Base-by-base conservation (phyloP, 2,888 invertebrate genomes). In the Chalcosyrphus nemorum region DNA sequence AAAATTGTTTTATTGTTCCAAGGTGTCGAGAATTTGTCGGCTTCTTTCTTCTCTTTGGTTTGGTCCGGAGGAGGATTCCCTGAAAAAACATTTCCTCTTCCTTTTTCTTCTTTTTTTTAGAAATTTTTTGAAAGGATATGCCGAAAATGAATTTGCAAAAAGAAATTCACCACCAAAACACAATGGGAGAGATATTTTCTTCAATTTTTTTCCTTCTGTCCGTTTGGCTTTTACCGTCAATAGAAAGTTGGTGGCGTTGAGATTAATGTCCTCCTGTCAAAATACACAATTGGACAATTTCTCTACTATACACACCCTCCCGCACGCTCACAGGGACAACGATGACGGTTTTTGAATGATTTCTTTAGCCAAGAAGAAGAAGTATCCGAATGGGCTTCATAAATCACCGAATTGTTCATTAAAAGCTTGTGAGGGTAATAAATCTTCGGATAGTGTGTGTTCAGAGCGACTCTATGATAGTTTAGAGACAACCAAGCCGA, bases 351-450 rank as follows among this genome's bases (percentile, higher is more conserved):
- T 70, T 75, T 84, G 80, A 84, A 84, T 80, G 84, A 84, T 80
- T 45, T 63, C 66, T 78, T 50, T 32, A 50, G 68, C 45, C n/a
- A n/a, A n/a, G n/a, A n/a, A n/a, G n/a, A n/a, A n/a, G 61, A 52
- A 63, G 35, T 50, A 78, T 70, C 57, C 43, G 63, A 65, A 84
- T 70, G 84, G 47, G 50, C 45, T 59, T 56, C 74, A 84, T 84
- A 84, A 84, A 84, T 84, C 84, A 84, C 84, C 43, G 74, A 84
- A 80, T 84, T 80, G 82, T 84, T 84, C 84, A 84, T 80, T 84
- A 84, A 84, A 84, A 74, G 84, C 84, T 70, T 75, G 78, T 84
- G 57, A 75, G 74, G 80, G 63, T 47, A 74, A 84, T 84, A 84
- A 84, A 84, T 84, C 84, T 68, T 54, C n/a, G 45, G 59, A 59